phyloP scores from a whole-genome alignment of 2,113 vertebrate genomes.

The Zosterops hypoxanthus region DNA sequence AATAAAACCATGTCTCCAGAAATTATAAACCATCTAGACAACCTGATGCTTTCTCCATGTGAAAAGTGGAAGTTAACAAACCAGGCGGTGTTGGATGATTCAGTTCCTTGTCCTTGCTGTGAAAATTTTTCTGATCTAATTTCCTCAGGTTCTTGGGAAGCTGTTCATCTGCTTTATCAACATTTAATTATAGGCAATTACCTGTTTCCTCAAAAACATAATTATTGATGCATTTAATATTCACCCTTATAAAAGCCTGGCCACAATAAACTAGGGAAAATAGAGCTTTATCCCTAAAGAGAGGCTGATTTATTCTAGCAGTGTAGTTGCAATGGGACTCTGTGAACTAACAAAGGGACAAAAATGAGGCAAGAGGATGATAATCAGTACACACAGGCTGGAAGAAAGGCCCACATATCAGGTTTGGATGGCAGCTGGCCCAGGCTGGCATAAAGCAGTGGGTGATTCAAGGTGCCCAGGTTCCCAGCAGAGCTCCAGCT shows the following conservation, averaged over 20 bases:
- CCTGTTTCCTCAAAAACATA: not conserved
- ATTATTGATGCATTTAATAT: not conserved
- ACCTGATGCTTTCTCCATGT: not conserved
- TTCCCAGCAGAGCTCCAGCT: not conserved
- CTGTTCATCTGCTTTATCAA: not conserved
- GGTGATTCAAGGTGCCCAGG: no score
- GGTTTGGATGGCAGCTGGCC: not conserved
- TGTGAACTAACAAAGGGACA: not conserved
- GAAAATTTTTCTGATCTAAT: not conserved
- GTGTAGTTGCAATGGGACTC: not conserved
- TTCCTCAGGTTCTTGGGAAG: not conserved
- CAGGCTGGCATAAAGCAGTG: not conserved
- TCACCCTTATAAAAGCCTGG: not conserved
- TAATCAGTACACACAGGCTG: not conserved
- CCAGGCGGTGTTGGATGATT: not conserved
- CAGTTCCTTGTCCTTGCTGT: not conserved
- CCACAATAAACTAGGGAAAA: not conserved
- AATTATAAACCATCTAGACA: not conserved
- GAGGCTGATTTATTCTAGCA: not conserved
- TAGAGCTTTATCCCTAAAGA: not conserved
- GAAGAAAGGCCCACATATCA: not conserved
- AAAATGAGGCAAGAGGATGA: not conserved
- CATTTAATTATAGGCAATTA: not conserved
- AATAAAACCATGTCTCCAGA: not conserved
- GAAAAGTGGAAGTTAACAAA: not conserved